Percentiles rank a stretch among this genome's conserved stretches.
These are phyloP conservation scores for Cryptocheilus praepositus DNA, from an alignment of 2,888 invertebrate species.

Conservation along the genomic window DNA sequence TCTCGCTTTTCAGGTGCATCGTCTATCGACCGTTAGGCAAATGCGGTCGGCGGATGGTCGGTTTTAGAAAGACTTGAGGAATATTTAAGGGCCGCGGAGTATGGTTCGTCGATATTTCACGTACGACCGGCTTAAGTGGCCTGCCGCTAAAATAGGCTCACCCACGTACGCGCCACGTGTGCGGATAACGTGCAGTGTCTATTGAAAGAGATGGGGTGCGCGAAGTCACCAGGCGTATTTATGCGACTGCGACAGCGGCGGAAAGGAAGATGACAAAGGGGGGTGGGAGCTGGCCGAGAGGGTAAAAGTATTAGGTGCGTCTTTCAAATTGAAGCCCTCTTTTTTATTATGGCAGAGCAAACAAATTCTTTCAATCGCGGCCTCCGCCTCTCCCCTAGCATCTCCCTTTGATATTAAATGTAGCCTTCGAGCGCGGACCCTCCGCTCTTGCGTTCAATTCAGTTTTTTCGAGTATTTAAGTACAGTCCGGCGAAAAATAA, in stretches of 20 bases:
- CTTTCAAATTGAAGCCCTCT: constrained; percentile 42
- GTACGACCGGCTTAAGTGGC: not conserved
- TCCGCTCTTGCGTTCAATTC: constrained; percentile 38
- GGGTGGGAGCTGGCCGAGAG: not conserved
- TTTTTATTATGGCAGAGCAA: constrained; percentile 42
- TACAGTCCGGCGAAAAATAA: constrained; percentile 26
- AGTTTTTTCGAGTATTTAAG: constrained; percentile 46
- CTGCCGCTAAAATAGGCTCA: not conserved
- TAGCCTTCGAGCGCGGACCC: constrained; percentile 37
- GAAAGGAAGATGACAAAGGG: constrained; percentile 15
- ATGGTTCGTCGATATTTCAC: not conserved
- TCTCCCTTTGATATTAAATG: constrained; percentile 54
- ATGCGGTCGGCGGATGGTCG: constrained; percentile 12
- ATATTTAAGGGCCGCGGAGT: not conserved
- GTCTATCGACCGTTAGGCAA: constrained; percentile 15
- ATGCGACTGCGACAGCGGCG: not conserved
- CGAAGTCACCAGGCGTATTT: constrained; percentile 3
- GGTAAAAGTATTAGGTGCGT: constrained; percentile 37
- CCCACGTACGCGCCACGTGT: no score
- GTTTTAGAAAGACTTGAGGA: not conserved
- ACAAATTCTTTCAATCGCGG: constrained; percentile 46
- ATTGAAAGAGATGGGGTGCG: not conserved
- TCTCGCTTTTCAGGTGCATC: constrained; percentile 3
- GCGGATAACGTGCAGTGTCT: no score
- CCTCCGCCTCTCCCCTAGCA: constrained; percentile 37